Evolutionary conservation across 1,140 invertebrate genomes (phyloP).

Genomic region (Cephus cinctus): DNA sequence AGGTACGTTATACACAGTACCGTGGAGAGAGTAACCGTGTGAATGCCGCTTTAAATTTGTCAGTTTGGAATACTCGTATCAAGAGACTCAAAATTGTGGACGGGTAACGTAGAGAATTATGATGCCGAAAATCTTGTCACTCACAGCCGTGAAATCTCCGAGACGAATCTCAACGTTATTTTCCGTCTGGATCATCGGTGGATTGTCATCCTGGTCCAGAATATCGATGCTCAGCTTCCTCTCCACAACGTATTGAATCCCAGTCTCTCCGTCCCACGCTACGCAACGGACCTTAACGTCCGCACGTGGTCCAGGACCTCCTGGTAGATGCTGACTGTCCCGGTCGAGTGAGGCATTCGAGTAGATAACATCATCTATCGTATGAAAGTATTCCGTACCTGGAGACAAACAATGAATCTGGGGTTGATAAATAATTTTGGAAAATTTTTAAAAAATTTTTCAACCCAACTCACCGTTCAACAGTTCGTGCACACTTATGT

Average conservation of each 20-base stretch:
- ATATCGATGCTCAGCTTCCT: constrained; percentile 35
- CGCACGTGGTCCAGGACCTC: constrained; percentile 37
- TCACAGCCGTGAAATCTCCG: constrained; percentile 39
- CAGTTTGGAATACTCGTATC: neutral
- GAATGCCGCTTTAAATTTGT: too few relatives aligned
- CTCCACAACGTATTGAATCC: constrained; percentile 28
- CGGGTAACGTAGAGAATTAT: too few relatives aligned
- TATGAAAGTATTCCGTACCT: constrained; percentile 44
- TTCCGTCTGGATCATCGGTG: constrained; percentile 40
- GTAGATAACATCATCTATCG: constrained; percentile 32
- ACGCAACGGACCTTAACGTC: constrained; percentile 38
- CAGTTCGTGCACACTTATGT: constrained; percentile 38
- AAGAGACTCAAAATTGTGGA: too few relatives aligned
- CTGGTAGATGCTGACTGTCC: constrained; percentile 30
- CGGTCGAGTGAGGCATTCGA: constrained; percentile 40
- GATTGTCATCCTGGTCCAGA: constrained; percentile 53
- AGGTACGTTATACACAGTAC: too few relatives aligned
- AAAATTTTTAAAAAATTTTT: constrained; percentile 5
- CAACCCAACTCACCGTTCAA: constrained; percentile 40
- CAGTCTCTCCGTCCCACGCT: constrained; percentile 34
- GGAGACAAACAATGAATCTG: constrained; percentile 16
- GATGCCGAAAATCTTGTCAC: neutral
- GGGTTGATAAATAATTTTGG: constrained; percentile 4
- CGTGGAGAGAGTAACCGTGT: too few relatives aligned
- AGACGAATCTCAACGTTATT: constrained; percentile 33